Evolutionary conservation across 2,113 vertebrate species (phyloP), one percentile per base, ranked within the genome.

Genomic region (Tychaedon coryphoeus): DNA sequence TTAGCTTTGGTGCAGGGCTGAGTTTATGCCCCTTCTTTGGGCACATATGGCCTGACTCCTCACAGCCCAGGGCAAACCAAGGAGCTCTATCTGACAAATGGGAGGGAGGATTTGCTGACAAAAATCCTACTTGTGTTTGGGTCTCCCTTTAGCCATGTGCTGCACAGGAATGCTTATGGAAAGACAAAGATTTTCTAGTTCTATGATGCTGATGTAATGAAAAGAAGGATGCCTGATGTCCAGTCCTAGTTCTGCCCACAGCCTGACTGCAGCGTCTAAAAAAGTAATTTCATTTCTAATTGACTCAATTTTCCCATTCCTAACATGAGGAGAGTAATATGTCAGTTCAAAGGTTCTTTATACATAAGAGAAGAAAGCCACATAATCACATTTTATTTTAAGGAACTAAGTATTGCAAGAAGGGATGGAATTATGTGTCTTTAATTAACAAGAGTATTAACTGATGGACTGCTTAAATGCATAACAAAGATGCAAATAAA

Each of bases 11-110:
- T 26, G 5, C 23, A 8, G 15, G 25, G 19, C 13, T 31, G 31
- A 51, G 20, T 19, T 28, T 2, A 1, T 25, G 9, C 3, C 28
- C 22, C 61, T 2, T 12, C 50, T 82, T 28, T 36, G 23, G 38
- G 8, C 8, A 11, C 2, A 0, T 13, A 8, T 10, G 5, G 9
- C 29, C 50, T 9, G 3, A 33, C 10, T 45, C 15, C 81, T 83
- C 23, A 14, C 12, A 65, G 31, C 5, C 36, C 13, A 22, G 5
- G 28, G 15, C 15, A 72, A 73, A 95, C 66, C 5, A 20, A 47
- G 24, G 16, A n/a, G 20, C 7, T 81, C n/a, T 36, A 31, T 51
- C 7, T 78, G 43, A 45, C 24, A 85, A 64, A 38, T 8, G 14
- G 29, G 10, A 62, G 12, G 6, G 18, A 22, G 10, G 61, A 4